A percentile compares a stretch with the other conserved stretches of the same genome.
Conservation (phyloP, 2,797 vertebrate genomes). For the Xiphorhynchus erythropygius region DNA sequence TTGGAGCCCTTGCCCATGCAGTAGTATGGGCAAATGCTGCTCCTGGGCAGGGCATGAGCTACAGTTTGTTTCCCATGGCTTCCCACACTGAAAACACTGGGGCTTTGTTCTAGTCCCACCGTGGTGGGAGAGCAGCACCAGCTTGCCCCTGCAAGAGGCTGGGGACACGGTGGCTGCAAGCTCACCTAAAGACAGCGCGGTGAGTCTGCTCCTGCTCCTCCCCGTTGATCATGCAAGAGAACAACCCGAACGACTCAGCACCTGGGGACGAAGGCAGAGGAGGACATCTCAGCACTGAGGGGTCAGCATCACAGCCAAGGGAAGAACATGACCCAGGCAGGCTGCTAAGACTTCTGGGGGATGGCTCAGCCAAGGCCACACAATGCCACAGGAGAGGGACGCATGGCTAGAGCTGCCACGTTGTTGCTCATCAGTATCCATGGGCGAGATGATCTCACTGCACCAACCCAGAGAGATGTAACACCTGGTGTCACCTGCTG, state of each 20-base stretch:
- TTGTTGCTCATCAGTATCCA: background rate
- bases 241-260: conserved; percentile 93
- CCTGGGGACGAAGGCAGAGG: conserved; percentile 69
- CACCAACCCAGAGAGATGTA: background rate
- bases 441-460: background rate
- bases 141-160: background rate
- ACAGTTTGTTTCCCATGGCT: background rate
- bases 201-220: conserved; percentile 94
- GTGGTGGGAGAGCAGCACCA: background rate
- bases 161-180: background rate
- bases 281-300: background rate
- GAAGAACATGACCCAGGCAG: background rate
- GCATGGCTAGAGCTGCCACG: accelerated
- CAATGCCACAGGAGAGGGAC: accelerated
- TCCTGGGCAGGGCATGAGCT: background rate
- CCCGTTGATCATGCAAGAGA: conserved; percentile 91
- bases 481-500: background rate
- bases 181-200: conserved; percentile 93
- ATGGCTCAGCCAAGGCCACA: background rate
- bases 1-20: background rate
- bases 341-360: background rate
- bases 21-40: background rate
- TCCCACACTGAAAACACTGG: background rate
- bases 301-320: background rate
- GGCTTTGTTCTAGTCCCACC: background rate